Evolutionary conservation across 64 coral and sea anemone genomes (phyloP).

Genomic region (Montipora efflorescens): DNA sequence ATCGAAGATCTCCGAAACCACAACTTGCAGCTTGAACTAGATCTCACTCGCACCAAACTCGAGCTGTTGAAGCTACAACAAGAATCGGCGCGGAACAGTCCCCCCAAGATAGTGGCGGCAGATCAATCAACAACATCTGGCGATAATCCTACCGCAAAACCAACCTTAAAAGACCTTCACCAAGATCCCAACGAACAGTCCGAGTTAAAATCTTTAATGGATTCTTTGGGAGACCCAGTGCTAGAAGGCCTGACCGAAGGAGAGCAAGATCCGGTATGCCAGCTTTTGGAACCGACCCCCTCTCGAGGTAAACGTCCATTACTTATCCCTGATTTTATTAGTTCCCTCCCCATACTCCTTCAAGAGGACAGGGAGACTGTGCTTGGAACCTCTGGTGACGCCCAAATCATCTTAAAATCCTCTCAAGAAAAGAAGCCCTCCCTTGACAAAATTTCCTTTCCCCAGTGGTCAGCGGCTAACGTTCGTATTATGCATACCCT

Average conservation of each 20-base stretch:
- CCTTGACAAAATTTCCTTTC: conserved; percentile 38
- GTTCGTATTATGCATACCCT: conserved; percentile 65
- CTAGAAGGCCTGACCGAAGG: neutral
- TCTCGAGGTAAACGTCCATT: conserved; percentile 7
- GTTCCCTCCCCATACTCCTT: neutral
- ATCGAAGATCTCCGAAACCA: conserved; percentile 33
- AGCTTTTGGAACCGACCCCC: neutral
- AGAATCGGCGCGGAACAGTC: neutral
- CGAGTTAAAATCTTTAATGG: neutral
- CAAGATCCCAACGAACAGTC: neutral
- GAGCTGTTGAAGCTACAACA: conserved; percentile 19
- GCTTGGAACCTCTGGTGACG: conserved; percentile 6
- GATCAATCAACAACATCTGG: neutral
- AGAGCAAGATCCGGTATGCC: neutral
- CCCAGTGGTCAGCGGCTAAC: conserved; percentile 55
- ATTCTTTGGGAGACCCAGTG: neutral
- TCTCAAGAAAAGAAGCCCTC: neutral
- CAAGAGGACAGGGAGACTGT: neutral
- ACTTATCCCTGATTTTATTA: conserved; percentile 16
- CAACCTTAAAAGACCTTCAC: neutral
- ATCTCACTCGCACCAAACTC: conserved; percentile 44
- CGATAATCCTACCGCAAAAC: neutral
- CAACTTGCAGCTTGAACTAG: conserved; percentile 52
- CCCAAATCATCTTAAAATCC: neutral
- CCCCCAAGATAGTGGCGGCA: neutral